Percentiles rank a stretch among this genome's conserved stretches.
These are phyloP conservation scores for Sebastiscus tertius DNA, from an alignment of 2,797 vertebrate genomes.

Conservation along the genomic window DNA sequence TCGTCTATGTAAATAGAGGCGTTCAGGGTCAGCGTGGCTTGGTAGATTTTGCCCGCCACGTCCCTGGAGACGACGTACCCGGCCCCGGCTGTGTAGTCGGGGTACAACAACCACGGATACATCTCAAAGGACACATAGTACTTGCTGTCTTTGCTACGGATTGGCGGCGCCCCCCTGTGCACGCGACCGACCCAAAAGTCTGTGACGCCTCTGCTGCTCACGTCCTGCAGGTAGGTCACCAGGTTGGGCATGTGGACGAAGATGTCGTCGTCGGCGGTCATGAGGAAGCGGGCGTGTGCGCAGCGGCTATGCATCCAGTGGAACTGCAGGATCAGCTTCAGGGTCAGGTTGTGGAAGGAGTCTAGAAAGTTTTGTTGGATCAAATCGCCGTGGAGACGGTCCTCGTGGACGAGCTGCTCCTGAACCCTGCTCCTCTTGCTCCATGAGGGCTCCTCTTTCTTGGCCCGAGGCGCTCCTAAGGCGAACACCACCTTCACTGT, in stretches of 20 bases:
- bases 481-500: constrained; percentile 93
- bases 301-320: constrained; percentile 92
- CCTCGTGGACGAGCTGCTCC: constrained; percentile 82
- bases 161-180: constrained; percentile 89
- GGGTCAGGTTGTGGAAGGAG: constrained; percentile 95
- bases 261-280: constrained; percentile 96
- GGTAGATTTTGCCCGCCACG: constrained; percentile 89
- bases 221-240: constrained; percentile 87
- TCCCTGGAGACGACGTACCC: constrained; percentile 92
- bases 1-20: constrained; percentile 95
- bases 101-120: constrained; percentile 94
- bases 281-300: constrained; percentile 91
- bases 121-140: constrained; percentile 92
- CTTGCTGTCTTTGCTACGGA: constrained; percentile 90
- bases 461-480: constrained; percentile 79
- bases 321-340: constrained; percentile 94
- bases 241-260: constrained; percentile 97
- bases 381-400: constrained; percentile 84
- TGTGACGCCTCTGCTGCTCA: constrained; percentile 75
- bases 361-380: constrained; percentile 96
- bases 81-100: constrained; percentile 95
- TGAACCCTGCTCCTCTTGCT: constrained; percentile 62
- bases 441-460: constrained; percentile 8
- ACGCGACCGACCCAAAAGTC: constrained; percentile 94
- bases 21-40: constrained; percentile 90